Evolutionary conservation across 2,888 invertebrate species (phyloP).

Genomic region (Proisotoma minuta): DNA sequence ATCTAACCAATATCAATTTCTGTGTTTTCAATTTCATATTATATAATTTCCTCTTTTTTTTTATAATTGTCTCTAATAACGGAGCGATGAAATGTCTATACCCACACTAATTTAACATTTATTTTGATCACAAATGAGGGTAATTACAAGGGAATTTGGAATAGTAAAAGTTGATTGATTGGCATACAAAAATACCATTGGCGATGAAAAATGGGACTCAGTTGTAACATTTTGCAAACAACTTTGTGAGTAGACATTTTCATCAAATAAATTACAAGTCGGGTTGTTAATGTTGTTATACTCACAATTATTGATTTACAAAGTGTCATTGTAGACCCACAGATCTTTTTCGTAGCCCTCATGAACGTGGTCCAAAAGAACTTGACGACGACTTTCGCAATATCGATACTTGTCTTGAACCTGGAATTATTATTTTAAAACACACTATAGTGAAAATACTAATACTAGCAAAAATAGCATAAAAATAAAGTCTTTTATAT

Average conservation of each 20-base stretch:
- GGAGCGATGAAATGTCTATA: too few species aligned
- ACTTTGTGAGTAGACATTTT: too few species aligned
- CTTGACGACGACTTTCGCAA: conserved; percentile 94
- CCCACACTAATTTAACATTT: neutral
- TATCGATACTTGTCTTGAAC: conserved; percentile 63
- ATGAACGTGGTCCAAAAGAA: conserved; percentile 92
- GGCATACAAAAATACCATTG: conserved; percentile 1
- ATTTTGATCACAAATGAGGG: neutral
- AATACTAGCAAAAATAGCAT: conserved; percentile 16
- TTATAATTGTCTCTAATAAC: too few species aligned
- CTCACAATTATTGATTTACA: conserved; percentile 52
- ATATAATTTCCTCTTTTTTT: too few species aligned
- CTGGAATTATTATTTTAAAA: conserved; percentile 21
- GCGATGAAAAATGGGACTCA: too few species aligned
- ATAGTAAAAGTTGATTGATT: neutral
- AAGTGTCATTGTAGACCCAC: conserved; percentile 80
- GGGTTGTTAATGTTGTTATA: too few species aligned
- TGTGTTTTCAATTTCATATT: too few species aligned
- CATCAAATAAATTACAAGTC: too few species aligned
- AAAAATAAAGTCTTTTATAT: too few species aligned
- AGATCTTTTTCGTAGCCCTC: conserved; percentile 98
- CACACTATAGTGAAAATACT: neutral
- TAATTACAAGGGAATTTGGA: neutral
- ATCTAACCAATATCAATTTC: too few species aligned
- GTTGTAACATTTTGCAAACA: too few species aligned